Evolutionary conservation across 1,140 invertebrate genomes (phyloP).

Genomic region (Halictus rubicundus): DNA sequence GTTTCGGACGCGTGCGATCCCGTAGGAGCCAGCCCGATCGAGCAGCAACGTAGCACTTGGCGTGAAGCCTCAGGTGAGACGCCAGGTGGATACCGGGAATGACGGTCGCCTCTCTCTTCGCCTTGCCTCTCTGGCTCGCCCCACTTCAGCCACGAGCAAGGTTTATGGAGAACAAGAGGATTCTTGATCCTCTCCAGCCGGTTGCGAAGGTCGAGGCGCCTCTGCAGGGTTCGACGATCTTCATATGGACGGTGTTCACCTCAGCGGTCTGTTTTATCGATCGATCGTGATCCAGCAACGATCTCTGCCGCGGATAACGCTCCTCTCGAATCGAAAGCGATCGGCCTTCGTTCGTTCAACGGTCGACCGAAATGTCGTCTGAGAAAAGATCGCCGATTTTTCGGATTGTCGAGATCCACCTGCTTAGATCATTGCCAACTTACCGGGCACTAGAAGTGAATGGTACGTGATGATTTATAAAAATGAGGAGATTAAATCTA

Average conservation of each 20-base stretch:
- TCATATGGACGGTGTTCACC: background rate
- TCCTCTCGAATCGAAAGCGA: too few relatives aligned
- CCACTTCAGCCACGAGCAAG: slow-evolving; percentile 50
- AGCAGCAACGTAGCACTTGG: slow-evolving; percentile 55
- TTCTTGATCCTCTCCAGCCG: slow-evolving; percentile 37
- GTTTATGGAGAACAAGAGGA: slow-evolving; percentile 58
- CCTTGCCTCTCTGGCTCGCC: slow-evolving; percentile 38
- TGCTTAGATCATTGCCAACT: too few relatives aligned
- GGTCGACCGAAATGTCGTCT: too few relatives aligned
- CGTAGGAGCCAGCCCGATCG: slow-evolving; percentile 54
- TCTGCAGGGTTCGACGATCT: slow-evolving; percentile 44
- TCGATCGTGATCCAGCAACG: background rate
- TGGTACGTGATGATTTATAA: too few relatives aligned
- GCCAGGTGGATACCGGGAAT: slow-evolving; percentile 73
- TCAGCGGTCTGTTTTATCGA: slow-evolving; percentile 32
- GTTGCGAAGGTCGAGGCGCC: slow-evolving; percentile 56
- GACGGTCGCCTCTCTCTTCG: slow-evolving; percentile 57
- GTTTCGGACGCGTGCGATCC: slow-evolving; percentile 24
- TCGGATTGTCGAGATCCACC: too few relatives aligned
- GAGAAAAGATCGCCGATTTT: too few relatives aligned
- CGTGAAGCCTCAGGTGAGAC: slow-evolving; percentile 66
- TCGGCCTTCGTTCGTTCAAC: too few relatives aligned
- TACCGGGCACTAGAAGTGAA: too few relatives aligned
- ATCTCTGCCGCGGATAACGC: background rate
- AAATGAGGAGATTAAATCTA: too few relatives aligned